Evolutionary conservation across 2,113 vertebrate genomes (phyloP), one percentile per base, ranked within the genome.

Genomic region (Sinocyclocheilus anshuiensis): DNA sequence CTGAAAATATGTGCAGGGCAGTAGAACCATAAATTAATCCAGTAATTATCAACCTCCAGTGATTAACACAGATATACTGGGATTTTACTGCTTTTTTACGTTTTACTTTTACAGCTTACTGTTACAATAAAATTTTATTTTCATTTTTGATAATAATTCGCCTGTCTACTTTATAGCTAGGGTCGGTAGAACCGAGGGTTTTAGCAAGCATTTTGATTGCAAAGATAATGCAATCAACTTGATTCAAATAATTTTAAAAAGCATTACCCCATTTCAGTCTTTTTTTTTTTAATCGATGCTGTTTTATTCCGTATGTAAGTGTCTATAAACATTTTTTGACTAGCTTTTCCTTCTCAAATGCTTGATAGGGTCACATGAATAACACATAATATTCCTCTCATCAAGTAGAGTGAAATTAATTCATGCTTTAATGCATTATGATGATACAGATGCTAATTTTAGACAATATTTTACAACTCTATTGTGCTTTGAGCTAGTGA

Each of bases 1-100:
- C 89, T 94, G 92, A 88, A 89, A 90, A 89, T 91, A 90, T 91
- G 88, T 7, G 92, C 76, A 45, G 89, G 63, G 92, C 90, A 90
- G 83, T 88, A 90, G 89, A 86, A 92, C 91, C 91, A 93, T 93
- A 95, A 95, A 96, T 89, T 90, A 92, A 92, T 86, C 84, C 90
- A 89, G 91, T 94, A 94, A 96, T 96, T 95, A 90, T 90, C 91
- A 90, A 89, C 90, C 91, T 92, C 89, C 83, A 88, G 91, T 93
- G 94, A 94, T 94, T 91, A 89, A 93, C 94, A 95, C 91, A 90
- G 93, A 95, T 95, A 96, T 96, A 93, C 92, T 93, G 82, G 83
- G 36, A 89, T 92, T 93, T 92, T 90, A 92, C 86, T 86, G 89
- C 71, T 85, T 42, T 42, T 36, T 36, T 36, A 36, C 36, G 0